Conservation (phyloP, 2,888 invertebrate species). For the Acronicta leporina region DNA sequence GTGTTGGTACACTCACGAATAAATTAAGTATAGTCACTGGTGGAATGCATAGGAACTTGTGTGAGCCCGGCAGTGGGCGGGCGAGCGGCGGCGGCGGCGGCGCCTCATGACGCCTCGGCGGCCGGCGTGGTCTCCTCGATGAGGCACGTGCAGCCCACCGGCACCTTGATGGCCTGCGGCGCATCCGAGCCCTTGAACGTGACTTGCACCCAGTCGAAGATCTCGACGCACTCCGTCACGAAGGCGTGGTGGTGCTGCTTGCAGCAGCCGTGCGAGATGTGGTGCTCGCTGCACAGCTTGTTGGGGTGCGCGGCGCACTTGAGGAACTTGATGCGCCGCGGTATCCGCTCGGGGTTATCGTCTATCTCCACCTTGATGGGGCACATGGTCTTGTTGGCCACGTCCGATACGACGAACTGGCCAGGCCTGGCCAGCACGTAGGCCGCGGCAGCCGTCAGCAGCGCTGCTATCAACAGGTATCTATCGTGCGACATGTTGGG, state of each 20-base stretch:
- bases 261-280: slow-evolving; percentile 78
- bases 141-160: slow-evolving; percentile 84
- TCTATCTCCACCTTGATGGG: slow-evolving; percentile 74
- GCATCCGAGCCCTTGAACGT: slow-evolving; percentile 59
- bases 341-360: slow-evolving; percentile 72
- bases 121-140: slow-evolving; percentile 65
- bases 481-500: slow-evolving; percentile 46
- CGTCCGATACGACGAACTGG: slow-evolving; percentile 68
- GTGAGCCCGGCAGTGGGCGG: slow-evolving; percentile 21
- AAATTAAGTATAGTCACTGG: slow-evolving; percentile 49
- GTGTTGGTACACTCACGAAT: slow-evolving; percentile 42
- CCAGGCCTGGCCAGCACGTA: slow-evolving; percentile 54
- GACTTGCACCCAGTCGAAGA: slow-evolving; percentile 80
- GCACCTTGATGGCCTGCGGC: slow-evolving; percentile 65
- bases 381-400: slow-evolving; percentile 78
- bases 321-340: slow-evolving; percentile 79
- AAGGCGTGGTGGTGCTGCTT: slow-evolving; percentile 69
- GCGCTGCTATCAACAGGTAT: slow-evolving; percentile 41
- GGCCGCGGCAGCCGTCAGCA: slow-evolving; percentile 47
- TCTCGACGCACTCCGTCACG: slow-evolving; percentile 79
- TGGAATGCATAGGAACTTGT: slow-evolving; percentile 64
- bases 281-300: slow-evolving; percentile 70
- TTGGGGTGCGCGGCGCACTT: slow-evolving; percentile 73
- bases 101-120: slow-evolving; percentile 43
- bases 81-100: slow-evolving; percentile 3